Percentiles rank a stretch among this genome's conserved stretches.
Evolutionary conservation across 2,797 vertebrate genomes (phyloP).

Genomic region (Leptoclinus maculatus): DNA sequence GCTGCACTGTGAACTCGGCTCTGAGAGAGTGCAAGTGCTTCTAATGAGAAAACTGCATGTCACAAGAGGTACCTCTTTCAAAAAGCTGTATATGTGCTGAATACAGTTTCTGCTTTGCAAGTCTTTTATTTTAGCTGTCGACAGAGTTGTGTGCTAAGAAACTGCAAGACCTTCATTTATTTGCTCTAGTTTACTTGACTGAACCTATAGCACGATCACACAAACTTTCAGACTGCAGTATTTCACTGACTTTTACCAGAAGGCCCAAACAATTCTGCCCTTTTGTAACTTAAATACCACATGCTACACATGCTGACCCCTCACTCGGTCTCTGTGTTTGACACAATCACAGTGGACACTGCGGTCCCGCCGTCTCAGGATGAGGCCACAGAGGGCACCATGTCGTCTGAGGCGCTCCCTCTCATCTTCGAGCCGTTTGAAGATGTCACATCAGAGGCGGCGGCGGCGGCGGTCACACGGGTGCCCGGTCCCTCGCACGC

Average conservation of each 20-base stretch:
- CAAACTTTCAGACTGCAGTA: neutral
- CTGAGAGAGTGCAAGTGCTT: constrained; percentile 1
- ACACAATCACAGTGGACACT: constrained; percentile 62
- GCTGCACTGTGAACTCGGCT: constrained; percentile 29
- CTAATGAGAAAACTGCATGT: constrained; percentile 34
- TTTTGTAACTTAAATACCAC: neutral
- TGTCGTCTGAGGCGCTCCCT: constrained; percentile 83
- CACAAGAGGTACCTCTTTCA: constrained; percentile 17
- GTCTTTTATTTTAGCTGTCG: constrained; percentile 34
- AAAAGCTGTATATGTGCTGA: constrained; percentile 18
- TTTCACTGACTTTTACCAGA: constrained; percentile 19
- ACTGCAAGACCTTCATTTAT: constrained; percentile 5
- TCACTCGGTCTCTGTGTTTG: constrained; percentile 34
- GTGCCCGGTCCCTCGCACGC: constrained; percentile 59
- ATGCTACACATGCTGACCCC: neutral
- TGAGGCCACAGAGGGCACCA: constrained; percentile 79
- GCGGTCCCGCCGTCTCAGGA: constrained; percentile 72
- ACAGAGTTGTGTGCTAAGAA: constrained; percentile 7
- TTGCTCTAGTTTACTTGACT: constrained; percentile 5
- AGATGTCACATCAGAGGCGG: constrained; percentile 68
- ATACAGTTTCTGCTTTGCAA: constrained; percentile 9
- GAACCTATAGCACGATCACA: neutral
- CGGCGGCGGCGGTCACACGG: constrained; percentile 31
- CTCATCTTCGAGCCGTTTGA: constrained; percentile 85
- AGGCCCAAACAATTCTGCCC: neutral